A percentile compares a stretch with the other conserved stretches of the same genome.
phyloP scores from a whole-genome alignment of 2,888 invertebrate species.

The Crepidodera aurea region DNA sequence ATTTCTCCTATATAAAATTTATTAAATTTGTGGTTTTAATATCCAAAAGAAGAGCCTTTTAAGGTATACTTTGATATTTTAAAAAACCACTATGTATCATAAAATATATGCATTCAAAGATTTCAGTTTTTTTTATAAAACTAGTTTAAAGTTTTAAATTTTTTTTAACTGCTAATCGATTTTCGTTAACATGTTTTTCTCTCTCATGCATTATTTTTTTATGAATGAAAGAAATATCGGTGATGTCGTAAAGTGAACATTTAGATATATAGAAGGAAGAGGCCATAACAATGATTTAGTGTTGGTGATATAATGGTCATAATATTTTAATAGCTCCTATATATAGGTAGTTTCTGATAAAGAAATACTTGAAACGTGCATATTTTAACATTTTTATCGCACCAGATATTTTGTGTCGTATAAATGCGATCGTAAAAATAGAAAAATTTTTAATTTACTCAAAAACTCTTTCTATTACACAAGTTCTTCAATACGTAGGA shows the following conservation, averaged over 20 bases:
- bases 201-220: background rate
- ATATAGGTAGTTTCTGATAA: slow-evolving; percentile 13
- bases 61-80: no score
- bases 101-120: no score
- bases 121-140: no score
- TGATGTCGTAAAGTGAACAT: slow-evolving; percentile 8
- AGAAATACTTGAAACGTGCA: slow-evolving; percentile 7
- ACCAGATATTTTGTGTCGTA: slow-evolving; percentile 2
- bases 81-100: no score
- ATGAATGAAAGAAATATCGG: slow-evolving; percentile 6
- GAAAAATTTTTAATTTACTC: background rate
- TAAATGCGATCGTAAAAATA: background rate
- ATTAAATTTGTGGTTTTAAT: no score
- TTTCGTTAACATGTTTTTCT: no score
- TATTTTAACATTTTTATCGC: slow-evolving; percentile 6
- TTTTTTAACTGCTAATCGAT: no score
- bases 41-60: no score
- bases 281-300: slow-evolving; percentile 19
- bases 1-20: no score
- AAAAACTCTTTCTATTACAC: no score
- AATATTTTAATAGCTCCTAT: slow-evolving; percentile 19
- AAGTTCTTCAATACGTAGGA: no score
- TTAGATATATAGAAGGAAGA: slow-evolving; percentile 15
- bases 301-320: slow-evolving; percentile 19
- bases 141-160: no score